Conservation (phyloP, 2,888 invertebrate genomes). For the Pheosia gnoma region DNA sequence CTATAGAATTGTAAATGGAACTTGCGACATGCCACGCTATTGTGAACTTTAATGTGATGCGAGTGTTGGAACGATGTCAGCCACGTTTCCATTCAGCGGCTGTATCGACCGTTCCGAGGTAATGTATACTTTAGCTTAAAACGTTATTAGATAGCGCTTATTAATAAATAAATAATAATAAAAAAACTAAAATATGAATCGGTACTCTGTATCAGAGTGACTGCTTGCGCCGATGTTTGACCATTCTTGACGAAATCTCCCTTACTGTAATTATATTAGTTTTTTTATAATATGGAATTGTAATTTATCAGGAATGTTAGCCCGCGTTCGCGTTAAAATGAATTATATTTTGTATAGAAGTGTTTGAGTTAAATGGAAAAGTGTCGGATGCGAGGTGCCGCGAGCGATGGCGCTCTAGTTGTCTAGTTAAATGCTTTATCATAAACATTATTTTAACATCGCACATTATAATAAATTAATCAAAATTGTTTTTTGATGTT, state of each 20-base stretch:
- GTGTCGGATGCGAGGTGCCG: slow-evolving; percentile 56
- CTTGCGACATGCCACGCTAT: neutral
- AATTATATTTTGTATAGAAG: slow-evolving; percentile 65
- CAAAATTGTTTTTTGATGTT: slow-evolving; percentile 66
- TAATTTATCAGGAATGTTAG: slow-evolving; percentile 55
- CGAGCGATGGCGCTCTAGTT: slow-evolving; percentile 48
- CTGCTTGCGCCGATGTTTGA: slow-evolving; percentile 63
- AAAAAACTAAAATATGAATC: slow-evolving; percentile 46
- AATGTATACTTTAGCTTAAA: slow-evolving; percentile 59
- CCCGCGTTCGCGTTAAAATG: slow-evolving; percentile 58
- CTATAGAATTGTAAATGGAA: too few species aligned
- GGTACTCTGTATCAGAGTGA: slow-evolving; percentile 79
- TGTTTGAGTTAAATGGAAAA: slow-evolving; percentile 58
- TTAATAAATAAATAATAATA: slow-evolving; percentile 58
- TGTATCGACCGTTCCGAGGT: slow-evolving; percentile 29
- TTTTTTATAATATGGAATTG: slow-evolving; percentile 52
- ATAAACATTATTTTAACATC: slow-evolving; percentile 83
- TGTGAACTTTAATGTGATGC: neutral
- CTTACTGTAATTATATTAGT: slow-evolving; percentile 50
- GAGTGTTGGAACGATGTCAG: slow-evolving; percentile 6
- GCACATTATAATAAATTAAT: slow-evolving; percentile 85
- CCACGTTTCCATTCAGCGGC: slow-evolving; percentile 6
- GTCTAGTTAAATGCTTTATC: slow-evolving; percentile 79
- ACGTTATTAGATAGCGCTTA: slow-evolving; percentile 75
- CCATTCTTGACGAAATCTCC: slow-evolving; percentile 70